phyloP scores from a whole-genome alignment of 2,113 vertebrate species.

The Gallinago media region DNA sequence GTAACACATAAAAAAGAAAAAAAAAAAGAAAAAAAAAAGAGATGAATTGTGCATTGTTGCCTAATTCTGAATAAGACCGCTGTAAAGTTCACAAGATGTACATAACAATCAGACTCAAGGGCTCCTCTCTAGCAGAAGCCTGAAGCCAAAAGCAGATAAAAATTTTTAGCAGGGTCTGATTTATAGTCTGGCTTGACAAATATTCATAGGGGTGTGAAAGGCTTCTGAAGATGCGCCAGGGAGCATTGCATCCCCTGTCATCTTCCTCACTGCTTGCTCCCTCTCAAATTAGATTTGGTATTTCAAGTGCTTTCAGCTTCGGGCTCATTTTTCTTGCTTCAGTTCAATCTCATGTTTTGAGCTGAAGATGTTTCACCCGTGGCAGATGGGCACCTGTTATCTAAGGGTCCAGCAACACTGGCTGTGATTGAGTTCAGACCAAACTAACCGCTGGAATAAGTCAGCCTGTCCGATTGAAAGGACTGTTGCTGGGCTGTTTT shows the following conservation, averaged over 20 bases:
- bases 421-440: neutral
- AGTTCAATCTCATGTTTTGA: neutral
- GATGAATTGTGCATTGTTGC: neutral
- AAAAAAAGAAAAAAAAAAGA: too few relatives aligned
- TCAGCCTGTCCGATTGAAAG: neutral
- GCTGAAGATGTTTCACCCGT: conserved; percentile 4
- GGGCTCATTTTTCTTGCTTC: conserved; percentile 14
- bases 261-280: neutral
- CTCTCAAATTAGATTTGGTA: neutral
- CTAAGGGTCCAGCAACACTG: neutral
- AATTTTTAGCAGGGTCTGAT: neutral
- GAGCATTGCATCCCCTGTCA: neutral
- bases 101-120: neutral
- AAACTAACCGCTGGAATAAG: neutral
- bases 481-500: neutral
- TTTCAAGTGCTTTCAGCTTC: conserved; percentile 7
- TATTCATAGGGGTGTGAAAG: conserved; percentile 9
- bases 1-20: neutral
- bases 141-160: neutral
- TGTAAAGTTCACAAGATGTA: neutral
- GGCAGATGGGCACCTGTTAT: neutral
- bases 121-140: neutral
- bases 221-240: neutral
- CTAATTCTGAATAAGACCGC: neutral
- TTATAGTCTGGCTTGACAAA: neutral